These are phyloP conservation scores for Drosophila anomelani DNA, from an alignment of 2,888 invertebrate genomes.

Conservation along the genomic window DNA sequence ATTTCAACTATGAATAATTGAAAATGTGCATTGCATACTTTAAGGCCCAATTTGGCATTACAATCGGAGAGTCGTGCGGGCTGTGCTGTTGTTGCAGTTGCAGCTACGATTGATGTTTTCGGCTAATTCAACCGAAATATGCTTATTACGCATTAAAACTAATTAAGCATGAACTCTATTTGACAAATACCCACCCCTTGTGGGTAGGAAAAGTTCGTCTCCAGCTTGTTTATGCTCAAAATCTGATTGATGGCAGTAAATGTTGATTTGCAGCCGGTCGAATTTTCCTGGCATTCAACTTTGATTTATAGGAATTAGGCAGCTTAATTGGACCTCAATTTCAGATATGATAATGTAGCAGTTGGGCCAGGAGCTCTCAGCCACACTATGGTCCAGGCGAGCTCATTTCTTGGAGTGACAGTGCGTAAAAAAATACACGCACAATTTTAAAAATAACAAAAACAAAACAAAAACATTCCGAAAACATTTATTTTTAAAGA, in stretches of 20 bases:
- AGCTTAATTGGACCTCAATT: slow-evolving; percentile 38
- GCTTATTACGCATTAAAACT: slow-evolving; percentile 78
- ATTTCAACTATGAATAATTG: slow-evolving; percentile 76
- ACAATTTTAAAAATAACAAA: no score
- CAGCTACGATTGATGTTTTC: slow-evolving; percentile 51
- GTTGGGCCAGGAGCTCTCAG: neutral
- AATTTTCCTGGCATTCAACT: slow-evolving; percentile 31
- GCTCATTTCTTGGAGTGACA: no score
- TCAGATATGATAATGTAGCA: slow-evolving; percentile 18
- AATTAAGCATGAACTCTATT: slow-evolving; percentile 71
- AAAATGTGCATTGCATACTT: slow-evolving; percentile 76
- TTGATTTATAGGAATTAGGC: slow-evolving; percentile 36
- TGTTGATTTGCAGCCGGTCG: slow-evolving; percentile 27
- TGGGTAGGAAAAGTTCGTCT: neutral
- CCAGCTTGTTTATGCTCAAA: slow-evolving; percentile 15
- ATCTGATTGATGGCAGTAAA: slow-evolving; percentile 44
- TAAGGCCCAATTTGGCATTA: slow-evolving; percentile 69
- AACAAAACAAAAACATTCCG: no score
- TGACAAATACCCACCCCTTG: slow-evolving; percentile 13
- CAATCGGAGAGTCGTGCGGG: slow-evolving; percentile 44
- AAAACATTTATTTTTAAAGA: no score
- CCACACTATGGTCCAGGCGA: no score
- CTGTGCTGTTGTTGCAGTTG: slow-evolving; percentile 10
- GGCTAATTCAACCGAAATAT: slow-evolving; percentile 73
- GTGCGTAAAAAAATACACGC: no score